A percentile compares a stretch with the other conserved stretches of the same genome.
Conservation (phyloP, 2,113 vertebrate species). For the Drymodes brunneopygia region DNA sequence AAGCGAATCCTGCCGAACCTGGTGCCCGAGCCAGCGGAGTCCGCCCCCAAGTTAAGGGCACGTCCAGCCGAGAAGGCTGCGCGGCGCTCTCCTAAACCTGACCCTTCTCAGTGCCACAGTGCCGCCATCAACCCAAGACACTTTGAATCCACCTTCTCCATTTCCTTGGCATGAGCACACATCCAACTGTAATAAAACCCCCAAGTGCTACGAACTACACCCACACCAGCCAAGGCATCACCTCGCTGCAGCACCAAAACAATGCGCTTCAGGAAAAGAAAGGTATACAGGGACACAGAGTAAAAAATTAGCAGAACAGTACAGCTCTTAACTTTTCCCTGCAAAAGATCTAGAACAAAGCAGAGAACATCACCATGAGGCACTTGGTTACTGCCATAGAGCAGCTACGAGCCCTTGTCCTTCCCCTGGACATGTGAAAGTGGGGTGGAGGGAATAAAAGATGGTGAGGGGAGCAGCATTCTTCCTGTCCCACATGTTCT, state of each 20-base stretch:
- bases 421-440: background rate
- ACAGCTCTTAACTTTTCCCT: background rate
- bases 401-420: background rate
- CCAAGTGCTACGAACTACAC: background rate
- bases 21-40: background rate
- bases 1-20: fast-evolving
- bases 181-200: fast-evolving
- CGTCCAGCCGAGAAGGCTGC: fast-evolving
- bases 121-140: background rate
- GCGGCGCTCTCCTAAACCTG: fast-evolving
- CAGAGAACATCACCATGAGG: background rate
- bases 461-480: background rate
- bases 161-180: background rate
- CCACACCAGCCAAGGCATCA: fast-evolving
- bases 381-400: background rate
- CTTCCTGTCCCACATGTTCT: background rate
- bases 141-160: background rate
- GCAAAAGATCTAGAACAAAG: background rate
- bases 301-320: background rate
- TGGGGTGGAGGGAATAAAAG: background rate
- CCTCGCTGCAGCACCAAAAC: background rate
- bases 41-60: background rate
- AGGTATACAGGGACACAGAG: background rate
- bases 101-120: background rate
- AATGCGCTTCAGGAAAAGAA: fast-evolving